Base-by-base conservation (phyloP, 1,140 invertebrate species). In the Scaptomyza montana region DNA sequence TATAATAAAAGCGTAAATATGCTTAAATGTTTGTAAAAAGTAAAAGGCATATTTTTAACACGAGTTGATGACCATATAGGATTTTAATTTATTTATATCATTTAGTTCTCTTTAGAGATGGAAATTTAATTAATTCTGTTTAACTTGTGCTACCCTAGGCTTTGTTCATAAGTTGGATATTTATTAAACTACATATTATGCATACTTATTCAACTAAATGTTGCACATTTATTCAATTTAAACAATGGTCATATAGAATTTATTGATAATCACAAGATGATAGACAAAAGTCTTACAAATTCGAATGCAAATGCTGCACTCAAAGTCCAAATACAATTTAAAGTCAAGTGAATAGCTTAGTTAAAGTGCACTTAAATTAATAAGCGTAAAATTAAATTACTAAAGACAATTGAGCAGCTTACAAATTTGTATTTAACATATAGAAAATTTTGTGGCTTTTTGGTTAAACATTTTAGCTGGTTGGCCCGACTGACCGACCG, bases 361-460 rank as follows among this genome's bases (percentile, higher is more conserved):
- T 30, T 25, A 30, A 33, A 51, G 3, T 19, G 8, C 16, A 39
- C 12, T 9, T 59, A 33, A 46, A 46, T 19, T 1, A 7, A 16
- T 59, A 9, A 12, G 10, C 3, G 13, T 33, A 7, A 21, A 56
- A 46, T 55, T 55, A 25, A 47, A 55, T 33, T 33, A 55, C 21
- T 33, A 13, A 64, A 55, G n/a, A n/a, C 21, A 49, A 5, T 28
- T 36, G 10, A 50, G 10, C 6, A 33, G 50, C 30, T 16, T 46
- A 8, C 10, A 16, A 16, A 16, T 46, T 13, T 9, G 41, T 10
- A 47, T 28, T 25, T 1, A 7, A 41, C 41, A 36, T 36, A 9
- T 19, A 33, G 67, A 5, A 63, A 43, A 63, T 45, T 28, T 65
- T 71, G 36, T 45, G 68, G 61, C 46, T 51, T 56, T 19, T 7